These are phyloP conservation scores for Carettochelys insculpta DNA, from an alignment of 2,113 vertebrate genomes.

Conservation along the genomic window DNA sequence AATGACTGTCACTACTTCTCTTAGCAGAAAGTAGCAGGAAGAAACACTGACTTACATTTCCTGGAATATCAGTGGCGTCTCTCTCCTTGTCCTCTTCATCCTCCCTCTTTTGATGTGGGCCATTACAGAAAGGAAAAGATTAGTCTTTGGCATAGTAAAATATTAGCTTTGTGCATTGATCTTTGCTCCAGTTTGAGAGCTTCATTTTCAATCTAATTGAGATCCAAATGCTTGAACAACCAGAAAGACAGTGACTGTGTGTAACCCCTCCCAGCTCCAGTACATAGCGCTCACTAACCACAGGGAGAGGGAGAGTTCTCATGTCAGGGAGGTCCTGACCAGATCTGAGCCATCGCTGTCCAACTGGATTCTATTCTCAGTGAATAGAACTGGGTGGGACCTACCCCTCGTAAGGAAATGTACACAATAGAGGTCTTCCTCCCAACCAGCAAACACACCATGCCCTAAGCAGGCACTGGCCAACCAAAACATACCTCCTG, in stretches of 20 bases:
- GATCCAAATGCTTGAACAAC: neutral
- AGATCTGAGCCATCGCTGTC: neutral
- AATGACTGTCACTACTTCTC: conserved; percentile 1
- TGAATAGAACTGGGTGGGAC: neutral
- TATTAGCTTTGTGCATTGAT: neutral
- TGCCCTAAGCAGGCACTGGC: neutral
- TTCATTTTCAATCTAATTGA: neutral
- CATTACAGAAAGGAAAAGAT: conserved; percentile 57
- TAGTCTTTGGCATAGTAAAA: neutral
- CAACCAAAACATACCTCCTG: neutral
- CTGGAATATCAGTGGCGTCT: conserved; percentile 75
- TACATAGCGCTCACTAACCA: neutral
- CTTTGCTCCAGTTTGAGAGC: neutral
- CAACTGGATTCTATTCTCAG: neutral
- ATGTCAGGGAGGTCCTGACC: neutral
- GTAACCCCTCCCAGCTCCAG: neutral
- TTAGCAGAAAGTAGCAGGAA: conserved; percentile 2
- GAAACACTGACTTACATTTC: conserved; percentile 75
- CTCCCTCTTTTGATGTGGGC: conserved; percentile 73
- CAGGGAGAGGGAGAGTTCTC: neutral
- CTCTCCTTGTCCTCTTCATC: conserved; percentile 78
- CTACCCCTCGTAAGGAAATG: neutral
- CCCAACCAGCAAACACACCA: neutral
- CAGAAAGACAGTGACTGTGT: neutral
- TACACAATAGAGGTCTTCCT: neutral